Base-by-base conservation (phyloP, 1,140 invertebrate species). In the Orius insidiosus region DNA sequence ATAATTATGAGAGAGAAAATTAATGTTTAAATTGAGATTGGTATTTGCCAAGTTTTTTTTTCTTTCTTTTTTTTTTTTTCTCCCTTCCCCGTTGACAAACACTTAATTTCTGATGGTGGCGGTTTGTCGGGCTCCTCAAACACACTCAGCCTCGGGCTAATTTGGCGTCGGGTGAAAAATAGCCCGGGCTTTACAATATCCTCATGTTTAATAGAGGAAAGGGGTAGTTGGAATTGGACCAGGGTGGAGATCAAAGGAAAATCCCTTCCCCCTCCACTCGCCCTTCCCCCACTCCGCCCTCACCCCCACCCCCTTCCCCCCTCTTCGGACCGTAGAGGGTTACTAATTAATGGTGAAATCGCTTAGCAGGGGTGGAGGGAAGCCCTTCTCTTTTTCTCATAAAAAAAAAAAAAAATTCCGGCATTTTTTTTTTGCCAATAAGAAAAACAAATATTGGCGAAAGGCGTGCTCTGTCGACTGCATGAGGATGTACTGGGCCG, bases 281-380 rank as follows among this genome's bases (percentile, higher is more conserved):
- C 24, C 3, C 3, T 4, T 7, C 24, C 24, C 7, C 24, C 24
- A 24, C 24, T n/a, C n/a, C n/a, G n/a, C n/a, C n/a, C n/a, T n/a
- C n/a, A n/a, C n/a, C n/a, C n/a, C n/a, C n/a, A n/a, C n/a, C n/a
- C n/a, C n/a, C n/a, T n/a, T n/a, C n/a, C n/a, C n/a, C n/a, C n/a
- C n/a, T n/a, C n/a, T n/a, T n/a, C n/a, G n/a, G n/a, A n/a, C n/a
- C n/a, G n/a, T n/a, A n/a, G n/a, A n/a, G 41, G 41, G 10, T 43
- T 24, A n/a, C 41, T 43, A 43, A 43, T 43, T 43, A 43, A 43
- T 43, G 41, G 41, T 30, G 31, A 30, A 43, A 43, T 43, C 41
- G 41, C 41, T 43, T 43, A 43, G 41, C 19, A 40, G 15, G 38
- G n/a, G n/a, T 15, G 18, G 38, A 13, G 18, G 5, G 5, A 40